These are phyloP conservation scores for Hucho hucho DNA, from an alignment of 2,113 vertebrate genomes.

Conservation along the genomic window DNA sequence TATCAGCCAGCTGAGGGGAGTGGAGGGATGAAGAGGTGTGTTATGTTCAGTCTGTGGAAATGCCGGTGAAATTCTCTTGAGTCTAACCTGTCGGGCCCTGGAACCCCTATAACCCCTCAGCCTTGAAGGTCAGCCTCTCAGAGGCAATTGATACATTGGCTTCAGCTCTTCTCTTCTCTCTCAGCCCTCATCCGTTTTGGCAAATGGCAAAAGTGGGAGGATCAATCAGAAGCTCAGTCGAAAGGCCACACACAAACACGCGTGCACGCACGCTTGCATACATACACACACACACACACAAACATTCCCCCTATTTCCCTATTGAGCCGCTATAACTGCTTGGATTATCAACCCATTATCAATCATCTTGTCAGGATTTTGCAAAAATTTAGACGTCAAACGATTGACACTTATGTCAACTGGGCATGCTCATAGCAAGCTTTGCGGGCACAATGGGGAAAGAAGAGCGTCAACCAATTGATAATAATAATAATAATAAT, in stretches of 20 bases:
- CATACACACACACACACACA: conserved; percentile 26
- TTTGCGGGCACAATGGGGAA: no score
- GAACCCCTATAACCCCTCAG: conserved; percentile 40
- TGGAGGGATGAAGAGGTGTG: conserved; percentile 12
- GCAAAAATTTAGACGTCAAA: no score
- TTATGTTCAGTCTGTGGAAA: conserved; percentile 23
- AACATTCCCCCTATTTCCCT: no score
- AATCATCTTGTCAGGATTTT: no score
- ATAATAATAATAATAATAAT: no score
- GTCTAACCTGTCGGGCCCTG: conserved; percentile 44
- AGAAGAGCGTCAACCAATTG: no score
- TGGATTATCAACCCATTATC: conserved; percentile 34
- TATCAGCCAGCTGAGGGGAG: background rate
- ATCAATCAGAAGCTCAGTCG: conserved; percentile 67
- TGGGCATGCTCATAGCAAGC: no score
- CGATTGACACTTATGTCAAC: no score
- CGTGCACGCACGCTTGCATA: no score
- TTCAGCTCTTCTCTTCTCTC: conserved; percentile 63
- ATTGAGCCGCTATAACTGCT: conserved; percentile 24
- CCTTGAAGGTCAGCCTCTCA: conserved; percentile 65
- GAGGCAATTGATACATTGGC: conserved; percentile 62
- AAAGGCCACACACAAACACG: conserved; percentile 52
- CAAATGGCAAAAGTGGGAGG: conserved; percentile 58
- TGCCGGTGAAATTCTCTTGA: conserved; percentile 24
- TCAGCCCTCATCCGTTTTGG: conserved; percentile 62